Evolutionary conservation across 2,888 invertebrate species (phyloP).

Genomic region (Iselma pallidipennis): DNA sequence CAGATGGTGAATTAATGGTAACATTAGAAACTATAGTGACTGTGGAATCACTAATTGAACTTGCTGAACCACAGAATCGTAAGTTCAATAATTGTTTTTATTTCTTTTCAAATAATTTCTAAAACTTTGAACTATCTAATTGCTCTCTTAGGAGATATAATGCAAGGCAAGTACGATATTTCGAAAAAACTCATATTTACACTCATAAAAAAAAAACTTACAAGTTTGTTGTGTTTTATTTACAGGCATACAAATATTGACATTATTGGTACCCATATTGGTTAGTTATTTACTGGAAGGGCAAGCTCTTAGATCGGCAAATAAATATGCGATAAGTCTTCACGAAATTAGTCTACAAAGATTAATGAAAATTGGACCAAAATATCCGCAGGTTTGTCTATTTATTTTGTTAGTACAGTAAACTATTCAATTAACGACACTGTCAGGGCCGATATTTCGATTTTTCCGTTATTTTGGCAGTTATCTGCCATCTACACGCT

Average conservation of each 20-base stretch:
- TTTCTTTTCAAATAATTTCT: constrained; percentile 5
- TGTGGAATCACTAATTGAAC: constrained; percentile 73
- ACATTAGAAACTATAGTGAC: constrained; percentile 74
- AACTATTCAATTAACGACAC: no score
- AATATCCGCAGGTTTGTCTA: constrained; percentile 76
- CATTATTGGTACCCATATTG: constrained; percentile 86
- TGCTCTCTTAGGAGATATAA: constrained; percentile 57
- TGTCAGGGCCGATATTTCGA: constrained; percentile 6
- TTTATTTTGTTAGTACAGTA: no score
- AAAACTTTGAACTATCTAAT: constrained; percentile 11
- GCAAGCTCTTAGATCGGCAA: constrained; percentile 62
- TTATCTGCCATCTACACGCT: no score
- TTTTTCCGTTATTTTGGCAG: no score
- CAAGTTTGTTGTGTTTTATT: constrained; percentile 32
- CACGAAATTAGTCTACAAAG: constrained; percentile 90
- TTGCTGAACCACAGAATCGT: constrained; percentile 79
- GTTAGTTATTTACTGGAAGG: constrained; percentile 82
- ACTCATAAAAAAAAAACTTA: no score
- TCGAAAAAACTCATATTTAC: constrained; percentile 4
- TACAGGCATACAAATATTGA: constrained; percentile 86
- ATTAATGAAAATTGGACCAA: constrained; percentile 90
- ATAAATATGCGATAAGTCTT: constrained; percentile 69
- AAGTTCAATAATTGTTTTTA: constrained; percentile 55
- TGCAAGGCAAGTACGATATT: constrained; percentile 59
- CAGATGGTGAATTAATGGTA: constrained; percentile 71